Base-by-base conservation (phyloP, 2,888 invertebrate species). In the Schizaphis graminum region DNA sequence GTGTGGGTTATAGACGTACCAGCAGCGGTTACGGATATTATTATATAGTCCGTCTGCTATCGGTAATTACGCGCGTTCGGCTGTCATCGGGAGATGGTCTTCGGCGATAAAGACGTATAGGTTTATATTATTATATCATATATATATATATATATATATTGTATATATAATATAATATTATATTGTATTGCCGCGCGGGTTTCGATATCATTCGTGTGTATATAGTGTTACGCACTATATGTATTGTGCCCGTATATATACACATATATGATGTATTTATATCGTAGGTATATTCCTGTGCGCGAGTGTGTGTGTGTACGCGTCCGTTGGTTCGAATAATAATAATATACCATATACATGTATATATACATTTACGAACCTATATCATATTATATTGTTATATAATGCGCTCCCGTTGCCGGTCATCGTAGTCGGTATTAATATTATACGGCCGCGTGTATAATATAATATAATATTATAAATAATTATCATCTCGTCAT, bases 1-100 rank as follows among this genome's bases (percentile, higher is more conserved):
- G 67, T n/a, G 21, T 2, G 77, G 7, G 77, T 57, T 57, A 57
- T 57, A 57, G 57, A 57, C 57, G 57, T 57, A 57, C 57, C 10
- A 26, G 26, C 57, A 10, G 26, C 26, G 57, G 57, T 77, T 77
- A 77, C 35, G 26, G 77, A 35, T 77, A 77, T 77, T 35, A 8
- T 56, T 35, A 26, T 56, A 35, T 35, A 16, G 53, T 85, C 84
- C 57, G 47, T 47, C 89, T 57, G 77, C 85, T 28, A 49, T 90
- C 93, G 90, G 93, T 93, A 93, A 93, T 93, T 93, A 93, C 90
- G 77, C 35, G 35, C 92, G 85, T 93, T 90, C 28, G 85, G 56
- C 93, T 93, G 90, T 93, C 90, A 86, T 93, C 89, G 89, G 57
- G 84, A 93, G 93, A 93, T 93, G 93, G 84, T 93, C 85, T 89